Evolutionary conservation across 2,797 vertebrate species (phyloP).

Genomic region (Lutra lutra): DNA sequence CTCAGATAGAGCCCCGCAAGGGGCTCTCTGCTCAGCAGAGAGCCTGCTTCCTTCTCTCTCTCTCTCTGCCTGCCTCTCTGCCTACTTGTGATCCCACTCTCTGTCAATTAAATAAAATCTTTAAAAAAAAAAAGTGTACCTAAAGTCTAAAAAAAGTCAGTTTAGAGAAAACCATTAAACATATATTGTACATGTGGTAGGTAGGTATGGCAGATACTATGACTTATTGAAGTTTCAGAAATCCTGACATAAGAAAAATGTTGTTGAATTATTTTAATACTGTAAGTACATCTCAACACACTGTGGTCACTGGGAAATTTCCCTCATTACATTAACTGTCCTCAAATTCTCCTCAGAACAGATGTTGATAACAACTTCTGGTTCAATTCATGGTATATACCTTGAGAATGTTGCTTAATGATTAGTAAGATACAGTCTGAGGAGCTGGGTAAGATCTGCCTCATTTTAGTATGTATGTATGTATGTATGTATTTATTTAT

Average conservation of each 20-base stretch:
- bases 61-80: too few relatives aligned
- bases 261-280: background rate
- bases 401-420: background rate
- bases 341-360: conserved; percentile 26
- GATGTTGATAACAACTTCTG: background rate
- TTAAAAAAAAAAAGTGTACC: background rate
- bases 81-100: too few relatives aligned
- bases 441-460: background rate
- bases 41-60: too few relatives aligned
- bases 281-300: background rate
- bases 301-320: background rate
- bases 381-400: background rate
- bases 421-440: background rate
- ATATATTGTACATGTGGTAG: background rate
- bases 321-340: background rate
- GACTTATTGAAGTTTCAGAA: background rate
- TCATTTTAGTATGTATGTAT: background rate
- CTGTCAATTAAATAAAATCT: too few relatives aligned
- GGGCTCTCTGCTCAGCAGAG: too few relatives aligned
- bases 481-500: background rate
- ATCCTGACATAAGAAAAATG: background rate
- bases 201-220: background rate
- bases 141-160: background rate
- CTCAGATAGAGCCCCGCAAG: too few relatives aligned
- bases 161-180: background rate